Conservation (phyloP, 2,797 vertebrate species). For the Garrulus glandarius region DNA sequence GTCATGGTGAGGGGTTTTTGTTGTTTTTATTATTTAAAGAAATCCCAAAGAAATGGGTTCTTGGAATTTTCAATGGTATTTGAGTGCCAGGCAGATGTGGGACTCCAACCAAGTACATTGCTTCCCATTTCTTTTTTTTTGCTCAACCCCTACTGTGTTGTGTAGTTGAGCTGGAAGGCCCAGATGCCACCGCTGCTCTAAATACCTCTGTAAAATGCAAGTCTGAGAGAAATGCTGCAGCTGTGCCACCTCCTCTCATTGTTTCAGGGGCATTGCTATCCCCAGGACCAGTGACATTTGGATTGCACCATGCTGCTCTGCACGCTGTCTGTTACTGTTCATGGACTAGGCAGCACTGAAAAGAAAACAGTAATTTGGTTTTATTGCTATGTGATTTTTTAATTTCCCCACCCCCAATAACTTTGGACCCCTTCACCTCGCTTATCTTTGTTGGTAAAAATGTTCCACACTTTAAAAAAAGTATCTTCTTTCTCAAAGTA, state of each 20-base stretch:
- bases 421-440: not conserved
- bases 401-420: not conserved
- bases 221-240: not conserved
- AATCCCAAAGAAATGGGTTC: not conserved
- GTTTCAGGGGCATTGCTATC: constrained; percentile 24
- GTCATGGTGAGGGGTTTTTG: not conserved
- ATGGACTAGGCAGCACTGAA: not conserved
- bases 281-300: not conserved
- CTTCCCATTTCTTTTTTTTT: not conserved
- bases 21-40: not conserved
- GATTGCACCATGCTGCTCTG: not conserved
- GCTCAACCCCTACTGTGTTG: not conserved
- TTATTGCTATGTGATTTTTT: not conserved
- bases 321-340: not conserved
- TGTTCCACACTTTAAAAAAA: not conserved
- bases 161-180: constrained; percentile 28
- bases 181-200: constrained; percentile 40
- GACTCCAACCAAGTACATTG: not conserved
- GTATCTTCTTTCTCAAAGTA: not conserved
- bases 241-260: not conserved
- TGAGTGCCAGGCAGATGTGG: constrained; percentile 3
- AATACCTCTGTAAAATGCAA: constrained; percentile 33
- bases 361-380: not conserved
- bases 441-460: not conserved
- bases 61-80: not conserved